A percentile compares a stretch with the other conserved stretches of the same genome.
Evolutionary conservation across 2,797 vertebrate species (phyloP).

Genomic region (Simalia tracyae): DNA sequence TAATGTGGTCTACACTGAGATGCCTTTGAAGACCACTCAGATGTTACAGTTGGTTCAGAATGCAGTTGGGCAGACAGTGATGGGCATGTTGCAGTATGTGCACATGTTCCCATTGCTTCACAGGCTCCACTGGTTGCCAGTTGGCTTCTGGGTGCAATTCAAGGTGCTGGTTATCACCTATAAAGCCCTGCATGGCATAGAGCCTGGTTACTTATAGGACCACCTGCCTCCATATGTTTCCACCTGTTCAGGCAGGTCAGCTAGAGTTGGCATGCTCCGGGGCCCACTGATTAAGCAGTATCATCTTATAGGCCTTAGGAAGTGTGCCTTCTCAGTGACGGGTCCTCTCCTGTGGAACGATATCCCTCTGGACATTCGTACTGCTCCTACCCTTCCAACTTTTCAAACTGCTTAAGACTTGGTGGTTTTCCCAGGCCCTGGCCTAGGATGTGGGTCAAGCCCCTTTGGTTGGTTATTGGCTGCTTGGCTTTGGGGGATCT

Average conservation of each 20-base stretch:
- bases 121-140: neutral
- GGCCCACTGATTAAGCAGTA: neutral
- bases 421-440: neutral
- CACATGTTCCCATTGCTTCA: no score
- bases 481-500: neutral
- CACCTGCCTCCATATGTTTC: neutral
- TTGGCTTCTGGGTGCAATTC: neutral
- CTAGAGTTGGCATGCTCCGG: neutral
- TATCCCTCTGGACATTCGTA: neutral
- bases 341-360: neutral
- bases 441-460: neutral
- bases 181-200: neutral
- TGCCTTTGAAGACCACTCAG: neutral
- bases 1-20: neutral
- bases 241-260: neutral
- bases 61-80: no score
- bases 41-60: neutral
- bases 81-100: no score
- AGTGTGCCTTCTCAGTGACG: neutral
- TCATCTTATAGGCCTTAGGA: neutral
- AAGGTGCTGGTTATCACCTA: neutral
- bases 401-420: neutral
- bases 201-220: neutral
- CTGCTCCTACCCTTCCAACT: neutral
- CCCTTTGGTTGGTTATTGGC: neutral